These are phyloP conservation scores for Pachycephala philippinensis DNA, from an alignment of 2,113 vertebrate species.

Conservation along the genomic window DNA sequence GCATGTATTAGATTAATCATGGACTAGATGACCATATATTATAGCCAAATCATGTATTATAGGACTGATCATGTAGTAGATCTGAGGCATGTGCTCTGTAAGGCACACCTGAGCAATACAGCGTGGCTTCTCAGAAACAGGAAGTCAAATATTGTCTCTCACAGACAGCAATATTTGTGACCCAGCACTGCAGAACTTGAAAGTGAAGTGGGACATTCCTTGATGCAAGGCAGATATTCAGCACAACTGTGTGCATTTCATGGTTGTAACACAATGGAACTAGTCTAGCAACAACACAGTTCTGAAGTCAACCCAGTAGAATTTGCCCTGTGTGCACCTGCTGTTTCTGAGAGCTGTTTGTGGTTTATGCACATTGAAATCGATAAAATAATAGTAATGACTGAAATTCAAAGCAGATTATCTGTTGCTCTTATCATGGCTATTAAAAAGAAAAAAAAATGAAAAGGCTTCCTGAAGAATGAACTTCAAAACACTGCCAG, in stretches of 20 bases:
- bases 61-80: background rate
- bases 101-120: background rate
- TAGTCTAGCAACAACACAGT: background rate
- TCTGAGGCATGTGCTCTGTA: background rate
- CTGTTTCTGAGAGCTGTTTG: background rate
- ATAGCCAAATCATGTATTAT: background rate
- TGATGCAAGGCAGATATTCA: background rate
- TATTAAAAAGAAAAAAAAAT: background rate
- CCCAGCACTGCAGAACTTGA: background rate
- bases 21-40: background rate
- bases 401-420: slow-evolving; percentile 1
- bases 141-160: background rate
- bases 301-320: background rate
- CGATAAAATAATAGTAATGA: background rate
- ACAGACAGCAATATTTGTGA: background rate
- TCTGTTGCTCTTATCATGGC: background rate
- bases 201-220: background rate
- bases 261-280: background rate
- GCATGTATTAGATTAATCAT: background rate
- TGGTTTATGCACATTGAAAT: background rate
- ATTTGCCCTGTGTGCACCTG: background rate
- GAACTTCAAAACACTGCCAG: background rate
- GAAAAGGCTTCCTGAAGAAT: background rate
- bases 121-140: background rate
- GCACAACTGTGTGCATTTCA: background rate